These are phyloP conservation scores for Drosophila hamatofila DNA, from an alignment of 2,888 invertebrate genomes.

Conservation along the genomic window DNA sequence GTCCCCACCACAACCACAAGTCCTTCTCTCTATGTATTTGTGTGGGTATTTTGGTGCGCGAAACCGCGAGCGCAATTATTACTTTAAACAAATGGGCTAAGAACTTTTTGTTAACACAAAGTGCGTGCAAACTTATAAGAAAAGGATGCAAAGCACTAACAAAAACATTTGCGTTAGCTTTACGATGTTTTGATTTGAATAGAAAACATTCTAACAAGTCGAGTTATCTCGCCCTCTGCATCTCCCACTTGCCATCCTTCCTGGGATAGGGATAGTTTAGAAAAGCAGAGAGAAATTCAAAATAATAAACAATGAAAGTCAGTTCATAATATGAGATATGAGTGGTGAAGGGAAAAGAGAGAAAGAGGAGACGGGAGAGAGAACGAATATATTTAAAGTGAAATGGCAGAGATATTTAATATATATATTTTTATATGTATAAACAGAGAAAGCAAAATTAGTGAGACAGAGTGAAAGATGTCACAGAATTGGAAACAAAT, in stretches of 20 bases:
- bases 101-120: constrained; percentile 39
- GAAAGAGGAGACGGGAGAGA: not conserved
- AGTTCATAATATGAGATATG: not conserved
- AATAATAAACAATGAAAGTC: not conserved
- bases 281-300: not conserved
- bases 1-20: constrained; percentile 6
- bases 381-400: too few relatives aligned
- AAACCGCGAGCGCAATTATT: constrained; percentile 67
- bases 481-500: too few relatives aligned
- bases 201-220: constrained; percentile 9
- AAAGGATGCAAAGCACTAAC: constrained; percentile 18
- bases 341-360: too few relatives aligned
- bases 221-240: not conserved
- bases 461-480: too few relatives aligned
- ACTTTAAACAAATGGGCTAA: constrained; percentile 62
- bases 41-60: constrained; percentile 16
- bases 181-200: constrained; percentile 16
- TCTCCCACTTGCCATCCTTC: too few relatives aligned
- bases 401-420: too few relatives aligned
- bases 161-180: constrained; percentile 5
- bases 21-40: too few relatives aligned
- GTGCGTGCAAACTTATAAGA: constrained; percentile 30
- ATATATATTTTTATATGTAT: too few relatives aligned
- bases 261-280: not conserved
- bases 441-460: too few relatives aligned